Base-by-base conservation (phyloP, 2,888 invertebrate genomes). In the Cerceris rybyensis region DNA sequence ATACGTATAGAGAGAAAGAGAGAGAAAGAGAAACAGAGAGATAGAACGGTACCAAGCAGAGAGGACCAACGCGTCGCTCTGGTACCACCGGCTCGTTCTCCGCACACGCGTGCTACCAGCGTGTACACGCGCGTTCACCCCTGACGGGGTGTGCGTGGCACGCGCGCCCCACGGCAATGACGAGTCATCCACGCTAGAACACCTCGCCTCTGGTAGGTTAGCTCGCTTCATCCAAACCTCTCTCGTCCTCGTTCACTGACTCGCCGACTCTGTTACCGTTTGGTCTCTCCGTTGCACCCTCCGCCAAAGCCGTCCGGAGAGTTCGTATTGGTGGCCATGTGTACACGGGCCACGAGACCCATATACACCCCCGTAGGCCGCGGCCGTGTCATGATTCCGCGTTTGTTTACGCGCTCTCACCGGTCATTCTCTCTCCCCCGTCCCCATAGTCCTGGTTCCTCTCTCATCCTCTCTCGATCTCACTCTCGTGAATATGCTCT, bases 131-230 rank as follows among this genome's bases (percentile, higher is more conserved):
- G 82, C 55, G 76, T 49, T 63, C 17, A 55, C 17, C 41, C 41
- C 58, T 52, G 50, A 58, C 43, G 46, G 50, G 46, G 90, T 90
- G 88, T 90, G 88, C 85, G 90, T 89, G 91, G 91, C 91, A 90
- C 92, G 91, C 92, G 91, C 90, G 90, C 90, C 91, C 91, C 90
- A 87, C 91, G 91, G 92, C 92, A 90, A 92, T 92, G 92, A 92
- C 92, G 92, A 91, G 91, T 92, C 91, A 92, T 92, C 91, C 91
- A 90, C 89, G 91, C 89, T 91, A 90, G 91, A 90, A 91, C 91
- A 91, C 91, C 92, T 91, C 91, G 88, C 83, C 77, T 80, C 81
- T 80, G 85, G 74, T 75, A 74, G 67, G 79, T 76, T 28, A 75
- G 42, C 75, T 74, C 80, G 52, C 66, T 59, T 60, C 50, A 17